A percentile compares a stretch with the other conserved stretches of the same genome.
These are phyloP conservation scores for Ophion slaviceki DNA, from an alignment of 2,888 invertebrate genomes.

Conservation along the genomic window DNA sequence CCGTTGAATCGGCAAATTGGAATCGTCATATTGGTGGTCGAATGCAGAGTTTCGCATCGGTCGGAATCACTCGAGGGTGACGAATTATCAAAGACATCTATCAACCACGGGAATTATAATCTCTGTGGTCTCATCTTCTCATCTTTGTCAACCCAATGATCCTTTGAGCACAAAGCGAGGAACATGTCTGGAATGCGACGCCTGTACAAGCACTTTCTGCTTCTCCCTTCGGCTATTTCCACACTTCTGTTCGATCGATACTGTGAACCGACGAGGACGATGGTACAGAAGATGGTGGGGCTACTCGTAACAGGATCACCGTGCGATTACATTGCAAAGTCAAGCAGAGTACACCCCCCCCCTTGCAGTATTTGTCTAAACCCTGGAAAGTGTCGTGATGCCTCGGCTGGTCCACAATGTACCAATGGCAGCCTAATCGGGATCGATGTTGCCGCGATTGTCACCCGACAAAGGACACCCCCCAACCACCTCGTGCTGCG, in stretches of 20 bases:
- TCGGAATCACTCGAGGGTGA: conserved; percentile 49
- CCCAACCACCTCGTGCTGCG: not conserved
- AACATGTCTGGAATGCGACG: conserved; percentile 34
- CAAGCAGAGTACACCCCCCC: conserved; percentile 1
- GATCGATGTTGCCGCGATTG: conserved; percentile 4
- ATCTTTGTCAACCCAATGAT: conserved; percentile 21
- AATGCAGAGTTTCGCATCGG: conserved; percentile 33
- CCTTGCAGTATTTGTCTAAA: conserved; percentile 1
- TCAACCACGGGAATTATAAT: conserved; percentile 50
- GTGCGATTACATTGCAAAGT: conserved; percentile 36
- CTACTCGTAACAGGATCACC: conserved; percentile 16
- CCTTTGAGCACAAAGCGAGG: conserved; percentile 34
- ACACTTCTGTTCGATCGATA: conserved; percentile 15
- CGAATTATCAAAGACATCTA: conserved; percentile 46
- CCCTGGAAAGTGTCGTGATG: conserved; percentile 7
- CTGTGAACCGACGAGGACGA: conserved; percentile 31
- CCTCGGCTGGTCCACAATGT: not conserved
- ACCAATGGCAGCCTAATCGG: not conserved
- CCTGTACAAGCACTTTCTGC: not conserved
- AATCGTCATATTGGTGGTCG: conserved; percentile 39
- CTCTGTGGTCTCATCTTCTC: conserved; percentile 39
- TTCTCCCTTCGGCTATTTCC: conserved; percentile 3
- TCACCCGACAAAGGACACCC: not conserved
- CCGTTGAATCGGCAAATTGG: conserved; percentile 15
- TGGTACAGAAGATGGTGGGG: conserved; percentile 18